These are phyloP conservation scores for Tanaodytes sp. DNA, from an alignment of 2,888 invertebrate genomes.

Conservation along the genomic window DNA sequence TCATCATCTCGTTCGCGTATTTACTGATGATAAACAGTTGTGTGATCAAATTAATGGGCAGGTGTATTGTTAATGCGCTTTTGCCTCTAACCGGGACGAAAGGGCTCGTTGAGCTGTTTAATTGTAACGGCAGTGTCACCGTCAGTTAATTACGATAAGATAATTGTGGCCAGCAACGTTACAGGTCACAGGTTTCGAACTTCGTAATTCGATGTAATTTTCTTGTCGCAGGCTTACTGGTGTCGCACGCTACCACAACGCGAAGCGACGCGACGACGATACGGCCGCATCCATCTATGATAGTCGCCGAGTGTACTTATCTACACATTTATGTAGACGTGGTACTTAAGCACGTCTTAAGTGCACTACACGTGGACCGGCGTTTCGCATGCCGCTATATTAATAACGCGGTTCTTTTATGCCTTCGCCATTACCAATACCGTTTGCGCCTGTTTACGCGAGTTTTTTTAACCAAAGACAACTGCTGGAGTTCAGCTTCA, in stretches of 20 bases:
- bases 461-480: too few species aligned
- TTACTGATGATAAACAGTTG: too few species aligned
- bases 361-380: constrained; percentile 19
- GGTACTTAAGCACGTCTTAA: constrained; percentile 44
- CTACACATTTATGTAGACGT: constrained; percentile 40
- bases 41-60: too few species aligned
- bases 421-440: constrained; percentile 6
- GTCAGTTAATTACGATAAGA: constrained; percentile 45
- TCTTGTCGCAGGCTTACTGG: constrained; percentile 37
- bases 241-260: constrained; percentile 15
- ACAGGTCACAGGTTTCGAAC: constrained; percentile 39
- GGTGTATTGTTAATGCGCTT: constrained; percentile 26
- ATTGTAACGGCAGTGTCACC: constrained; percentile 31
- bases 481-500: too few species aligned
- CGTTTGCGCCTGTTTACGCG: constrained; percentile 11
- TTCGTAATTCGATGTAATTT: constrained; percentile 47
- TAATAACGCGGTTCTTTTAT: constrained; percentile 24
- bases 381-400: constrained; percentile 21
- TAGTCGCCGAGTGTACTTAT: constrained; percentile 37
- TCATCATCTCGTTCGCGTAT: too few species aligned
- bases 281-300: constrained; percentile 18
- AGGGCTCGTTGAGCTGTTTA: constrained; percentile 29
- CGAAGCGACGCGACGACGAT: too few species aligned
- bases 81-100: constrained; percentile 28
- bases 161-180: constrained; percentile 43